A percentile compares a stretch with the other conserved stretches of the same genome.
These are phyloP conservation scores for Dinoponera quadriceps DNA, from an alignment of 1,140 invertebrate genomes.

Conservation along the genomic window DNA sequence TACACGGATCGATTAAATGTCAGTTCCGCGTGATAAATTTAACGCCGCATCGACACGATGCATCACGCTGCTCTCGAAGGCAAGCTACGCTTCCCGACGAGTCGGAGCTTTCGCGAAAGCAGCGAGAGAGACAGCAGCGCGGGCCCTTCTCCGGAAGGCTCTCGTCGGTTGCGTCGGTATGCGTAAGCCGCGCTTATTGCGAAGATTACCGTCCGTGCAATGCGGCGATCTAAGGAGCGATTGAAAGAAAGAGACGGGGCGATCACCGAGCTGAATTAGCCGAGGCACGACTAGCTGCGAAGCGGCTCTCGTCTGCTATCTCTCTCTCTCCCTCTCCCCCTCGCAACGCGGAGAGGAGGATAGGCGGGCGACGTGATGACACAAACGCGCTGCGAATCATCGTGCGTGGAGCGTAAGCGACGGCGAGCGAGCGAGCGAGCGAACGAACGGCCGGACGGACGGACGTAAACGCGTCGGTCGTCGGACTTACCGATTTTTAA, in stretches of 20 bases:
- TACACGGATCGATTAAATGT: slow-evolving; percentile 7
- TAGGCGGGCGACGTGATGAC: slow-evolving; percentile 13
- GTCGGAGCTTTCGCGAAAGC: neutral
- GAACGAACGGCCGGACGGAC: neutral
- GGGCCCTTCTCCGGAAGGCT: too few relatives aligned
- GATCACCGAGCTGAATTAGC: neutral
- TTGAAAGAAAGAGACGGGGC: neutral
- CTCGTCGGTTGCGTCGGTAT: too few relatives aligned
- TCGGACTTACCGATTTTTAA: slow-evolving; percentile 88
- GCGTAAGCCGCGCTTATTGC: too few relatives aligned
- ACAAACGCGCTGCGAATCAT: slow-evolving; percentile 41
- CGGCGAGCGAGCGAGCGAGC: neutral
- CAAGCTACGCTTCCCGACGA: too few relatives aligned
- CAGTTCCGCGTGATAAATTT: slow-evolving; percentile 1
- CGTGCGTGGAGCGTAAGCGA: slow-evolving; percentile 18
- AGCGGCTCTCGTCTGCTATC: slow-evolving; percentile 15
- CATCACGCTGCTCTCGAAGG: neutral
- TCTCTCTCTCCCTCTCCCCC: neutral
- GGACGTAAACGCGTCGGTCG: neutral
- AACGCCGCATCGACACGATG: neutral
- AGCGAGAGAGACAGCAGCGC: too few relatives aligned
- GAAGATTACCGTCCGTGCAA: neutral
- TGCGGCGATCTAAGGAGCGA: neutral
- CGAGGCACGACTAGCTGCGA: neutral
- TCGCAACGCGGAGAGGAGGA: neutral